Percentiles rank a stretch among this genome's conserved stretches.
Evolutionary conservation across 2,113 vertebrate species (phyloP).

Genomic region (Aspiorhynchus laticeps): DNA sequence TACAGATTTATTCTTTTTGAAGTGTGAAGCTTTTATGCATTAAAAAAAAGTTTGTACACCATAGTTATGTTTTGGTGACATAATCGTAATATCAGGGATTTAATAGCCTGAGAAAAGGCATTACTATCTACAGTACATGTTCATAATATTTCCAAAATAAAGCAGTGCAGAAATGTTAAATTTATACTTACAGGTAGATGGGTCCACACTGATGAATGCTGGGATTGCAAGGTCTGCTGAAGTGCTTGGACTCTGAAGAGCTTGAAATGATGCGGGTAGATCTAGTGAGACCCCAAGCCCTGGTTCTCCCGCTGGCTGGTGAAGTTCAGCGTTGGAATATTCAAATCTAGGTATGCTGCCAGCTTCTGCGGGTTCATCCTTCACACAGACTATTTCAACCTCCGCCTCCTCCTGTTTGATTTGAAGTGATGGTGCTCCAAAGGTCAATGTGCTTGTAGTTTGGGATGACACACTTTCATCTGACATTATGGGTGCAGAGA

Average conservation of each 20-base stretch:
- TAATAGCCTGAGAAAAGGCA: background rate
- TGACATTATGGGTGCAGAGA: constrained; percentile 20
- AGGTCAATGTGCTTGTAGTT: background rate
- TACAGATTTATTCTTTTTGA: background rate
- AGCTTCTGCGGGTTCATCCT: constrained; percentile 72
- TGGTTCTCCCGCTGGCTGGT: constrained; percentile 37
- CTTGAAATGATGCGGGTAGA: constrained; percentile 35
- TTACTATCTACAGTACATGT: background rate
- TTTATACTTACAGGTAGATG: constrained; percentile 49
- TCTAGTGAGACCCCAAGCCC: constrained; percentile 33
- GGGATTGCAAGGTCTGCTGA: constrained; percentile 37
- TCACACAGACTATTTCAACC: constrained; percentile 72
- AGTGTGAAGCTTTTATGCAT: background rate
- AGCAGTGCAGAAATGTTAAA: background rate
- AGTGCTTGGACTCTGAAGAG: constrained; percentile 38
- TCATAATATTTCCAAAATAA: background rate
- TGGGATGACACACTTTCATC: background rate
- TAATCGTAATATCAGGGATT: background rate
- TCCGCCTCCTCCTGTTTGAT: constrained; percentile 71
- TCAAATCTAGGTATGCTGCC: constrained; percentile 57
- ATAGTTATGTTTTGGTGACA: background rate
- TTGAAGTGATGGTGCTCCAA: constrained; percentile 40
- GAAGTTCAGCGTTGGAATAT: constrained; percentile 49
- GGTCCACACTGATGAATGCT: constrained; percentile 42
- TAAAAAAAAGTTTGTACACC: background rate